Evolutionary conservation across 92 coral and sea anemone species (phyloP).

Genomic region (Phenganax stokvisi): DNA sequence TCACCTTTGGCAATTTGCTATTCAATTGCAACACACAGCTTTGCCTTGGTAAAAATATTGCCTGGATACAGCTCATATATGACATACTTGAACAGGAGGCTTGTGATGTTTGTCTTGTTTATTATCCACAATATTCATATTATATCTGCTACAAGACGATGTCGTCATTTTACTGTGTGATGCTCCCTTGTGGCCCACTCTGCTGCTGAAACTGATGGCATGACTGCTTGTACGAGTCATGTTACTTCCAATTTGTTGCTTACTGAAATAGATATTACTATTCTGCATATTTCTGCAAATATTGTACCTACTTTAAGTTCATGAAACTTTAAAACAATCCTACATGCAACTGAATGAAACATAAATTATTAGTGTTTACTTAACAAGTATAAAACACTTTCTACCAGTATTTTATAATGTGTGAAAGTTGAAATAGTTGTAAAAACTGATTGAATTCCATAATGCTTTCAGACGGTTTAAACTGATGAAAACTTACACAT

Average conservation of each 20-base stretch:
- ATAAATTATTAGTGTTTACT: too few relatives aligned
- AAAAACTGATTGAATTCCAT: too few relatives aligned
- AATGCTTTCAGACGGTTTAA: too few relatives aligned
- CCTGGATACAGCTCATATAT: not conserved
- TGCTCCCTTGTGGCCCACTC: conserved; percentile 71
- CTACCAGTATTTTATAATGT: too few relatives aligned
- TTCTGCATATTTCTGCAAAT: not conserved
- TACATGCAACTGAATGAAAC: too few relatives aligned
- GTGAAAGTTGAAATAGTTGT: too few relatives aligned
- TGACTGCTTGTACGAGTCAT: conserved; percentile 95
- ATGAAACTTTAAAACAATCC: not conserved
- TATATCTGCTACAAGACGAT: conserved; percentile 80
- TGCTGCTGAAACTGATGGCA: conserved; percentile 70
- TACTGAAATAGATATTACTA: not conserved
- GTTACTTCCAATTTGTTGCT: conserved; percentile 38
- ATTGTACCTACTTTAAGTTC: not conserved
- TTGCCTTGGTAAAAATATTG: too few relatives aligned
- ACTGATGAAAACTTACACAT: conserved; percentile 13
- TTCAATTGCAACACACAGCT: too few relatives aligned
- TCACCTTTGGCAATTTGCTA: too few relatives aligned
- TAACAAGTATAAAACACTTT: too few relatives aligned
- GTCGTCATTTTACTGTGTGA: conserved; percentile 84
- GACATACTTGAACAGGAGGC: conserved; percentile 82
- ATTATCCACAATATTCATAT: conserved; percentile 63
- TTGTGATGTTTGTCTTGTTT: conserved; percentile 62